A percentile compares a stretch with the other conserved stretches of the same genome.
Evolutionary conservation across 2,888 invertebrate genomes (phyloP).

Genomic region (Neocrepidodera transversa): DNA sequence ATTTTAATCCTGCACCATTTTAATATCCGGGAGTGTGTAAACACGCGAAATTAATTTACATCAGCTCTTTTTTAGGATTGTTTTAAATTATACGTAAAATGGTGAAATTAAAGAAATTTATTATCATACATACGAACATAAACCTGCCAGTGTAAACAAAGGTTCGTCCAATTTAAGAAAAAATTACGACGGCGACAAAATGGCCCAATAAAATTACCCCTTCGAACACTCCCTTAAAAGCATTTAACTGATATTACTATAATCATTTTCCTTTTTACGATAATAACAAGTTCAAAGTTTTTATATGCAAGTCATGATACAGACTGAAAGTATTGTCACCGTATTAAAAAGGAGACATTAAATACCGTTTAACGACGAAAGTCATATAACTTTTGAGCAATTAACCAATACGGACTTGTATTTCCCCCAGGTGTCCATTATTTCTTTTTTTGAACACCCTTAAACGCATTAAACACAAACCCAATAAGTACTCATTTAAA

Average conservation of each 20-base stretch:
- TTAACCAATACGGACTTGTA: no score
- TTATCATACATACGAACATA: not conserved
- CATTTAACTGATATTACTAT: constrained; percentile 30
- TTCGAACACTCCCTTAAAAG: constrained; percentile 25
- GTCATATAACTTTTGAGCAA: constrained; percentile 37
- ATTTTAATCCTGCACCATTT: constrained; percentile 7
- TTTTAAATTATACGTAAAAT: no score
- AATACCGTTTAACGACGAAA: constrained; percentile 34
- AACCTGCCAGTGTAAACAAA: constrained; percentile 5
- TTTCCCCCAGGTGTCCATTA: no score
- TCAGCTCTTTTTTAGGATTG: no score
- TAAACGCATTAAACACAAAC: no score
- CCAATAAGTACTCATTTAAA: no score
- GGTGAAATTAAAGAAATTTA: no score
- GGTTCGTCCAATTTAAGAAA: constrained; percentile 20
- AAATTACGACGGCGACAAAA: constrained; percentile 24
- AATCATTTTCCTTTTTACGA: constrained; percentile 29
- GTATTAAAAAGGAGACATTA: constrained; percentile 30
- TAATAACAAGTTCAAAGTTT: constrained; percentile 29
- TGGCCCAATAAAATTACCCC: constrained; percentile 26
- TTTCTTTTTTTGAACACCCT: no score
- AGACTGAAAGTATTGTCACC: constrained; percentile 26
- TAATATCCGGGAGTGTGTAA: not conserved
- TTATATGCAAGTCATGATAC: constrained; percentile 28
- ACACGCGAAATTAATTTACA: not conserved